A percentile compares a stretch with the other conserved stretches of the same genome.
These are phyloP conservation scores for Thomomys bottae DNA, from an alignment of 2,113 vertebrate genomes.

Conservation along the genomic window DNA sequence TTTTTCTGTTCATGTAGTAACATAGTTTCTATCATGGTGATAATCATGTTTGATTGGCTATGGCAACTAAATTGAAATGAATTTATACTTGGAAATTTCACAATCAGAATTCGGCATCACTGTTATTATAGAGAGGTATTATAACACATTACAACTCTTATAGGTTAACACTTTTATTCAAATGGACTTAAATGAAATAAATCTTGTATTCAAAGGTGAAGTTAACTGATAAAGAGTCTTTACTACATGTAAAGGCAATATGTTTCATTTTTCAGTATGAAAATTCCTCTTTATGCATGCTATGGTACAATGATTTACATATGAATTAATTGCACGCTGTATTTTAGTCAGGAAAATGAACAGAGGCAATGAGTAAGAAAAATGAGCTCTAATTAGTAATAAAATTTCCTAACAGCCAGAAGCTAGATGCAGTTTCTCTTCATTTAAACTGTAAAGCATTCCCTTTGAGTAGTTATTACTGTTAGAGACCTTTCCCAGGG, in stretches of 20 bases:
- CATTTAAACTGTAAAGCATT: constrained; percentile 20
- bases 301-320: constrained; percentile 59
- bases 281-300: constrained; percentile 62
- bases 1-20: constrained; percentile 74
- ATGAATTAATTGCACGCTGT: constrained; percentile 60
- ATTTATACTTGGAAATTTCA: constrained; percentile 70
- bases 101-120: constrained; percentile 51
- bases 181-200: constrained; percentile 13
- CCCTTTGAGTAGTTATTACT: neutral
- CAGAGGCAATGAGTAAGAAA: constrained; percentile 5
- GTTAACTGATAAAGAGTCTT: constrained; percentile 56
- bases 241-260: constrained; percentile 60
- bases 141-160: constrained; percentile 70
- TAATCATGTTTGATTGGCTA: constrained; percentile 77
- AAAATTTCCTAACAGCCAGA: constrained; percentile 4
- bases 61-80: constrained; percentile 61
- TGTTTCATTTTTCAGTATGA: constrained; percentile 69
- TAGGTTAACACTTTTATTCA: constrained; percentile 70
- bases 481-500: neutral
- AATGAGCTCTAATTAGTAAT: constrained; percentile 12
- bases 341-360: constrained; percentile 62
- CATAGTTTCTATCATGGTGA: constrained; percentile 75
- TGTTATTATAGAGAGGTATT: constrained; percentile 63
- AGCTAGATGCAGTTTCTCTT: neutral
- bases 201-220: constrained; percentile 54